phyloP scores from a whole-genome alignment of 2,113 vertebrate genomes.

The Ovibos moschatus region DNA sequence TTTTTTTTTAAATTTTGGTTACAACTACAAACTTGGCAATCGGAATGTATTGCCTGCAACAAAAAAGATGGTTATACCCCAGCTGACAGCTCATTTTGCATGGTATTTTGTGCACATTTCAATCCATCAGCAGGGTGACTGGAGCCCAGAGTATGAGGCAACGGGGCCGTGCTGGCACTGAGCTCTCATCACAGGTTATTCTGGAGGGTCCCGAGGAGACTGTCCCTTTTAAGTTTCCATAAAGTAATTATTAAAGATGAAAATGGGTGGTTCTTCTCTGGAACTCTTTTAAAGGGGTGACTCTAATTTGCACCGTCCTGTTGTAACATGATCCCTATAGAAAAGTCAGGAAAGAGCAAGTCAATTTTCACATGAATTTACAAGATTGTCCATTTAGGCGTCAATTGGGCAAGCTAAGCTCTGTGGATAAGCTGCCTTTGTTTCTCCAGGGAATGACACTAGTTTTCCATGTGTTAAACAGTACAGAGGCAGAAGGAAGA shows the following conservation, averaged over 20 bases:
- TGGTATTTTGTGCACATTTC: neutral
- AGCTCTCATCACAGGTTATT: neutral
- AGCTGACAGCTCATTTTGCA: neutral
- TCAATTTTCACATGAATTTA: neutral
- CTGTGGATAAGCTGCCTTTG: neutral
- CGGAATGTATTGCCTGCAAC: neutral
- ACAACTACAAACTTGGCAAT: neutral
- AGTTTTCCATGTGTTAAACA: neutral
- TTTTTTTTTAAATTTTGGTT: neutral
- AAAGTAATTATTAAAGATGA: neutral
- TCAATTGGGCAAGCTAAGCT: neutral
- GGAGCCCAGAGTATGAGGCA: neutral
- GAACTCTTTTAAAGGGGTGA: neutral
- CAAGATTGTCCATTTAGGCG: neutral
- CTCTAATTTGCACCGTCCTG: neutral
- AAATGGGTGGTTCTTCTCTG: neutral
- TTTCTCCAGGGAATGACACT: neutral
- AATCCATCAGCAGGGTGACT: no score
- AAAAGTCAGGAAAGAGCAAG: neutral
- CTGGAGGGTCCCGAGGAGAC: neutral
- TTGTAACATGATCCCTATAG: neutral
- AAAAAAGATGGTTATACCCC: neutral
- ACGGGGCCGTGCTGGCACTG: neutral
- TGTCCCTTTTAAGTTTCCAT: neutral
- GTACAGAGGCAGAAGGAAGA: neutral